Evolutionary conservation across 2,888 invertebrate species (phyloP).

Genomic region (Tribolium freemani): DNA sequence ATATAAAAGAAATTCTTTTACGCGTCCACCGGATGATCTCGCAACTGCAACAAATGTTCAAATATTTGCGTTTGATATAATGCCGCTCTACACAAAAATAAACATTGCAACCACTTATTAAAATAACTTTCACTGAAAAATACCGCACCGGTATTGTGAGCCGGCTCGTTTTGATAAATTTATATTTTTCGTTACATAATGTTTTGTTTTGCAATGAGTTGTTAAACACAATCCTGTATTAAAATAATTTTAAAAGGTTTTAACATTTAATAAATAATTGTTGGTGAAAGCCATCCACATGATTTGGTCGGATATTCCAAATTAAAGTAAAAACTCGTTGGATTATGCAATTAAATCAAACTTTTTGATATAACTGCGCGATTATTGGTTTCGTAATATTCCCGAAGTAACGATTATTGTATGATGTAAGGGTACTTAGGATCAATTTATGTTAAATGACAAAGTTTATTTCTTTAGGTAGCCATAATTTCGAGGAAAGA

Average conservation of each 20-base stretch:
- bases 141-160: neutral
- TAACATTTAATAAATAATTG: too few species aligned
- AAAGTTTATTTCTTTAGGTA: too few species aligned
- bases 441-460: too few species aligned
- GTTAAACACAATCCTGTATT: neutral
- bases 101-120: conserved; percentile 21
- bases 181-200: neutral
- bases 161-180: conserved; percentile 15
- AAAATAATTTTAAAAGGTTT: neutral
- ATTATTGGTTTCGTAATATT: neutral
- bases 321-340: conserved; percentile 1
- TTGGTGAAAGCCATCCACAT: neutral
- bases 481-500: too few species aligned
- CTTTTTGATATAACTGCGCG: neutral
- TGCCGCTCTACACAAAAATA: conserved; percentile 14
- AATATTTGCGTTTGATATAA: conserved; percentile 31
- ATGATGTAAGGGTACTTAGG: too few species aligned
- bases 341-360: neutral
- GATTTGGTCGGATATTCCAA: conserved; percentile 15
- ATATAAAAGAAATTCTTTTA: neutral
- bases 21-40: neutral
- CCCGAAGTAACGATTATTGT: neutral
- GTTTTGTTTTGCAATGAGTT: conserved; percentile 16
- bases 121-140: conserved; percentile 31
- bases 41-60: neutral